Base-by-base conservation (phyloP, 92 coral and sea anemone genomes). In the Meandrina meandrites region DNA sequence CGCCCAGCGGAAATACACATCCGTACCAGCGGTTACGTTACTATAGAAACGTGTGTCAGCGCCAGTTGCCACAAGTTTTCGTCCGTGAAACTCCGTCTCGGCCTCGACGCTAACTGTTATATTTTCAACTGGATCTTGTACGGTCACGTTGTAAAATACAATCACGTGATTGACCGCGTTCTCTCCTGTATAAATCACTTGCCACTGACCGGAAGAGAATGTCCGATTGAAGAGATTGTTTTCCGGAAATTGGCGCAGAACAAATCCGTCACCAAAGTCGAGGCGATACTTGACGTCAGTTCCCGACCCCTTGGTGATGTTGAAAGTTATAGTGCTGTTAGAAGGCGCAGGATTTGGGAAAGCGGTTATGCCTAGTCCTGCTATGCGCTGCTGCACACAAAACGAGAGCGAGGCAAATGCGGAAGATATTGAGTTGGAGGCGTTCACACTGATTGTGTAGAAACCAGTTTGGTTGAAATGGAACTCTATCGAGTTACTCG, bases 261-360 rank as follows among this genome's bases (percentile, higher is more conserved):
- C 85, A 82, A 88, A 90, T 60, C 98, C 96, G 30, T 94, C 98
- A 22, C 98, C 94, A 81, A 94, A 94, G 75, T 91, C 90, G n/a
- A 94, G 84, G 7, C 89, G 73, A 86, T 95, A 97, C 24, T 76
- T 89, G 57, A 92, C 94, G 72, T 90, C 86, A 54, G 93, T 90
- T 53, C 98, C 98, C 37, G 96, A 78, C 34, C 91, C 93, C 80
- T 88, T 93, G 32, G 92, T 84, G 64, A 97, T 75, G 73, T 92
- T 85, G 73, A 97, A 97, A 22, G 90, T 82, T 50, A 95, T 91
- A 14, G 90, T 89, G 47, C 91, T 57, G 73, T 93, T 93, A 5
- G 98, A 87, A n/a, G 89, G 93, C 66, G 96, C 98, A 42, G 98
- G 98, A 86, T 93, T 95, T 42, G 97, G 94, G 60, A 78, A 89